Conservation (phyloP, 2,797 vertebrate genomes). For the Gobionotothen gibberifrons region DNA sequence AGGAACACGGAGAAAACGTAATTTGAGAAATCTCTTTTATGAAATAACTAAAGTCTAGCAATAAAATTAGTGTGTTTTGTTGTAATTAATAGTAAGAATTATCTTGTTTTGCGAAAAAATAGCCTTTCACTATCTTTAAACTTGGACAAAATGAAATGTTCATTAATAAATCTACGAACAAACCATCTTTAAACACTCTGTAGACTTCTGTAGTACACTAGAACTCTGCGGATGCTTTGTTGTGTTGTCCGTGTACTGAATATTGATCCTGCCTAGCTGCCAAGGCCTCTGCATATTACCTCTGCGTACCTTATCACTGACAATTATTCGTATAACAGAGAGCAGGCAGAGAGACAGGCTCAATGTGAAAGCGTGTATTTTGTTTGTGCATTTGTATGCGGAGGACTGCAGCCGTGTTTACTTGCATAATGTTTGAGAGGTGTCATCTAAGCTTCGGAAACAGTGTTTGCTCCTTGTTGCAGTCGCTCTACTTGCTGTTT, state of each 20-base stretch:
- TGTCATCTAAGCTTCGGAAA: conserved; percentile 44
- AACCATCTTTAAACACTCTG: background rate
- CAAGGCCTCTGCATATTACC: conserved; percentile 27
- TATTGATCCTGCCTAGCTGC: conserved; percentile 21
- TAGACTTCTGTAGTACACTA: background rate
- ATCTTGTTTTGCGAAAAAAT: too few species aligned
- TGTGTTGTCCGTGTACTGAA: conserved; percentile 12
- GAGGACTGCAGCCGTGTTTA: conserved; percentile 44
- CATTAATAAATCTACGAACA: background rate
- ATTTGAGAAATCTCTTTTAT: too few species aligned
- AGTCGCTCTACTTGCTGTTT: conserved; percentile 26
- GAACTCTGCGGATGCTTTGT: background rate
- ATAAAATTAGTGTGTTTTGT: too few species aligned
- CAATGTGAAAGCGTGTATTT: background rate
- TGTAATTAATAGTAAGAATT: too few species aligned
- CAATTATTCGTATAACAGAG: conserved; percentile 4
- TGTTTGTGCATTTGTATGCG: conserved; percentile 31
- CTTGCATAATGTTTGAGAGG: conserved; percentile 54
- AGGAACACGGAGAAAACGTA: too few species aligned
- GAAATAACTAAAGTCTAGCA: too few species aligned
- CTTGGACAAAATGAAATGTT: background rate
- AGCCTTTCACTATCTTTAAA: too few species aligned
- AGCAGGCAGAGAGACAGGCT: conserved; percentile 3
- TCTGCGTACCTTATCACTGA: conserved; percentile 23
- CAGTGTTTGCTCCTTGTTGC: conserved; percentile 47